Conservation (phyloP, 2,888 invertebrate species). For the Clusia tigrina region DNA sequence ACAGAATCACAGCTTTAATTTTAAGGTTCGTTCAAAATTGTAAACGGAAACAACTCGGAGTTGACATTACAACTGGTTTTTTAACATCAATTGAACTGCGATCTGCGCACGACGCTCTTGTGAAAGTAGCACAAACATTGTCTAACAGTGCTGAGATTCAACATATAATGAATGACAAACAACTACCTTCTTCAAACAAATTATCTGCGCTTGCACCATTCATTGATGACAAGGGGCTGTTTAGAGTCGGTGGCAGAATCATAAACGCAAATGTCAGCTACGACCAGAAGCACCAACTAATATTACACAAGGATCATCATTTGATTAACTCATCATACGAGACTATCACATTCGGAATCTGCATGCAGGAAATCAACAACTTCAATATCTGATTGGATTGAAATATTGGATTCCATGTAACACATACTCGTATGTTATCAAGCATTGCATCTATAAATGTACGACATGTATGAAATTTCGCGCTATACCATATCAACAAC, state of each 20-base stretch:
- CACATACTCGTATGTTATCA: slow-evolving; percentile 22
- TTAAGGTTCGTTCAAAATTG: slow-evolving; percentile 21
- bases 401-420: slow-evolving; percentile 28
- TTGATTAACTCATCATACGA: slow-evolving; percentile 25
- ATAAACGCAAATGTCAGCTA: slow-evolving; percentile 30
- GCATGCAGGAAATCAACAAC: slow-evolving; percentile 32
- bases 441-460: slow-evolving; percentile 30
- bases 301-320: slow-evolving; percentile 30
- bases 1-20: slow-evolving; percentile 24
- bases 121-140: slow-evolving; percentile 20
- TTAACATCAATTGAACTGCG: slow-evolving; percentile 21
- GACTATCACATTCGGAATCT: slow-evolving; percentile 29
- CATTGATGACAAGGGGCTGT: slow-evolving; percentile 26
- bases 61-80: not conserved
- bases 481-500: slow-evolving; percentile 14
- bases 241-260: slow-evolving; percentile 35
- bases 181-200: slow-evolving; percentile 24
- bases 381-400: slow-evolving; percentile 29
- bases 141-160: slow-evolving; percentile 22
- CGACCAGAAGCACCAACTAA: slow-evolving; percentile 34
- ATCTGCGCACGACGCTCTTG: slow-evolving; percentile 15
- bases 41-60: not conserved
- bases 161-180: not conserved
- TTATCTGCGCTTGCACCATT: slow-evolving; percentile 29
- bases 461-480: slow-evolving; percentile 23